Evolutionary conservation across 2,113 vertebrate species (phyloP), one percentile per base, ranked within the genome.

Genomic region (Ranitomeya imitator): DNA sequence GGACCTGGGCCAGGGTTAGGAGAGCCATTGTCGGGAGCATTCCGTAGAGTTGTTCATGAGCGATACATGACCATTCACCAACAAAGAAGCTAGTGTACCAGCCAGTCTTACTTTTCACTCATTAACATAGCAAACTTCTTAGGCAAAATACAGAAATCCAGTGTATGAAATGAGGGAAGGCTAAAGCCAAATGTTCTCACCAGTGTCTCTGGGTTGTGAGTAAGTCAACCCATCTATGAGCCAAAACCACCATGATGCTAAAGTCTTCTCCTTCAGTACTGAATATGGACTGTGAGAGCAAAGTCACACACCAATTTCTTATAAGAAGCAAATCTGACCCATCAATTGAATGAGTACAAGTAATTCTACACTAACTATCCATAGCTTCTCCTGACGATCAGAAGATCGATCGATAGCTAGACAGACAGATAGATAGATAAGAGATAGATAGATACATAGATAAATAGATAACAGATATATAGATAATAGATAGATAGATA

Each of bases 111-210:
- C 37, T 37, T 26, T 85, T 89, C 73, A 86, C 83, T 88, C 67
- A 92, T 89, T 91, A 90, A 69, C 86, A 89, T 77, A 78, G 85
- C 65, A 87, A 89, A 88, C 59, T 26, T 88, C 90, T 65, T 15
- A 23, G 82, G 79, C 69, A 59, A 76, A 3, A 45, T 19, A 55
- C 19, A 51, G 61, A 84, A 89, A 73, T 84, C 63, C 71, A 78
- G 78, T 12, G 55, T 12, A 19, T 19, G 9, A 52, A 76, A 23
- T 83, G 79, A 9, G 79, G 78, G 89, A 15, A 79, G 83, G 88
- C 73, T 80, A 88, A 74, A 83, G 23, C 3, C 71, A 3, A 14
- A 0, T 69, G 23, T 77, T 88, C 60, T 61, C 79, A 76, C 54
- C 21, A 19, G 23, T n/a, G 63, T 69, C 37, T 71, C 63, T 4